Base-by-base conservation (phyloP, 2,888 invertebrate species). In the Cepaea hortensis region DNA sequence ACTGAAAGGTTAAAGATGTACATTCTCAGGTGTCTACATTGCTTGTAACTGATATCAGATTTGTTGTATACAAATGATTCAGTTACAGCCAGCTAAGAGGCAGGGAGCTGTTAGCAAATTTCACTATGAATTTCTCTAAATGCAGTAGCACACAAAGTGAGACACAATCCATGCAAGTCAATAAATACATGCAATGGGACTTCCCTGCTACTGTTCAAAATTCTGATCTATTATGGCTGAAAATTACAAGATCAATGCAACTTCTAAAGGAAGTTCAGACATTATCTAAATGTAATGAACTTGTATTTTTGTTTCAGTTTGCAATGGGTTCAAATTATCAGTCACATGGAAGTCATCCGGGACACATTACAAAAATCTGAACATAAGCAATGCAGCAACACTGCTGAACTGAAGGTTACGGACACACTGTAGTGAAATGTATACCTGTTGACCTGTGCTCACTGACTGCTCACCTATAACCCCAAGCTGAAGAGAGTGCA, bases 391-490 rank as follows among this genome's bases (percentile, higher is more conserved):
- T 23, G 73, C 55, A 61, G 20, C n/a, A 81, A 81, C 81, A 81
- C 68, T n/a, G 70, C n/a, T 50, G 48, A 81, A 81, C 81, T 70
- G 81, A 73, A 84, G 61, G 18, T 50, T 85, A 55, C 23, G 46
- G 50, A 70, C 84, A 88, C 72, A 86, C 79, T 80, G 84, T 81
- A 75, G 85, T 72, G 70, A 83, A 86, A 87, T 79, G 65, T 88
- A 85, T 88, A 88, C 88, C 88, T 88, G 83, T 85, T 87, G 85
- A 88, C 88, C 88, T 88, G 84, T 88, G 87, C 86, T 87, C 87
- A 88, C 55, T 61, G 85, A 80, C 87, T 85, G 88, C 79, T 88
- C 84, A 80, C 84, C 65, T 86, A 83, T 65, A 81, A 79, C 50
- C 83, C 84, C 70, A 77, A 73, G 70, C 65, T 83, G 68, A 73